Evolutionary conservation across 2,113 vertebrate genomes (phyloP).

Genomic region (Hypocryptadius cinnamomeus): DNA sequence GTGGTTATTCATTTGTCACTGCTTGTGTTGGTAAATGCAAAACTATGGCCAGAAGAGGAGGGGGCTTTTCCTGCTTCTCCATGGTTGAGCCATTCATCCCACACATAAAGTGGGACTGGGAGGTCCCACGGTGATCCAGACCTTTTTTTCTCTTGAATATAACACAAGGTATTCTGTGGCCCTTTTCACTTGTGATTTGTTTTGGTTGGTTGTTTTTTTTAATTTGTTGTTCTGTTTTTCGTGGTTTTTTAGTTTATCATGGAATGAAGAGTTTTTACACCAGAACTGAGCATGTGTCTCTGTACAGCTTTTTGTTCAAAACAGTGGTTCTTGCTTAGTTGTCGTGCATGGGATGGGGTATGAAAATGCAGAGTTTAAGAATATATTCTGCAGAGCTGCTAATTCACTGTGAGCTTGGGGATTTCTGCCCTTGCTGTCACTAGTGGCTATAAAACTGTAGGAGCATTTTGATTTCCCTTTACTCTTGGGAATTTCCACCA

Average conservation of each 20-base stretch:
- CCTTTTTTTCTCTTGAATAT: neutral
- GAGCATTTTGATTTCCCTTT: neutral
- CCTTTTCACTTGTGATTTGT: neutral
- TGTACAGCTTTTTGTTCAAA: neutral
- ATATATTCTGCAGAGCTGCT: neutral
- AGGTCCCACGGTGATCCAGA: neutral
- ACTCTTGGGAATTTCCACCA: neutral
- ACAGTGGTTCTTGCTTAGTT: neutral
- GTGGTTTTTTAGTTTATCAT: neutral
- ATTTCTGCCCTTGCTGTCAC: neutral
- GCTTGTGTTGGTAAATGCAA: neutral
- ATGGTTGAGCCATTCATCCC: neutral
- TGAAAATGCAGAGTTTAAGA: neutral
- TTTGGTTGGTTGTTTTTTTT: neutral
- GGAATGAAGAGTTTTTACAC: neutral
- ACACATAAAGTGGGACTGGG: neutral
- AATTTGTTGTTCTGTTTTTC: neutral
- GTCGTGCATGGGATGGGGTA: neutral
- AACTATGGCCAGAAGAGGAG: neutral
- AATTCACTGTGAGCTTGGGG: neutral
- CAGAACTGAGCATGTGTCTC: neutral
- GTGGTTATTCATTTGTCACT: neutral
- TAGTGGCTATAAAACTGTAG: neutral
- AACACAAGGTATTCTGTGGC: neutral
- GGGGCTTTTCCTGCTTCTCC: neutral